Evolutionary conservation across 2,888 invertebrate genomes (phyloP).

Genomic region (Miltochrista miniata): DNA sequence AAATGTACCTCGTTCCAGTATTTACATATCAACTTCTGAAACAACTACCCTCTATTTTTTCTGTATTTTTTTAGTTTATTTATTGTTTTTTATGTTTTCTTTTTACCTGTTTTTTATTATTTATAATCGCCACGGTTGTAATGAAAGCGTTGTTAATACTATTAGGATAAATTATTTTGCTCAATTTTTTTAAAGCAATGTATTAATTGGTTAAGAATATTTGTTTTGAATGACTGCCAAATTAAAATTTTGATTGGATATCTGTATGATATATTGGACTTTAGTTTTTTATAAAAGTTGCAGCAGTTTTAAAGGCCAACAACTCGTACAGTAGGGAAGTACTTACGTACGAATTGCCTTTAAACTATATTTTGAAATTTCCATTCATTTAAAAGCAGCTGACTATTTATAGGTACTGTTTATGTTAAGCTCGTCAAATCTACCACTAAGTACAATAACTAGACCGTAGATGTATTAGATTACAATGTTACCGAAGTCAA

Average conservation of each 20-base stretch:
- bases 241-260: conserved; percentile 12
- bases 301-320: neutral
- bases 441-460: conserved; percentile 77
- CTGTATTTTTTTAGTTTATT: conserved; percentile 7
- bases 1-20: conserved; percentile 46
- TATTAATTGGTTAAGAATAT: conserved; percentile 19
- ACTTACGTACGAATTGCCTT: too few species aligned
- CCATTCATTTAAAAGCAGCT: too few species aligned
- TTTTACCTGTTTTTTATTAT: neutral
- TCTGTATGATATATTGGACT: neutral
- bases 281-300: too few species aligned
- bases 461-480: conserved; percentile 54
- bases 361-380: too few species aligned
- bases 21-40: conserved; percentile 60
- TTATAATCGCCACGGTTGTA: neutral
- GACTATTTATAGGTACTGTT: too few species aligned
- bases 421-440: conserved; percentile 51
- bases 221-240: conserved; percentile 32
- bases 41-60: conserved; percentile 30
- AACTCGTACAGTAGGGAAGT: neutral
- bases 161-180: conserved; percentile 54
- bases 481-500: conserved; percentile 72
- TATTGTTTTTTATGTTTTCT: neutral
- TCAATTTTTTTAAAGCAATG: conserved; percentile 69
- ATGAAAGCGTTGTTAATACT: conserved; percentile 26